Conservation (phyloP, 2,888 invertebrate species). For the Eurytoma californica region DNA sequence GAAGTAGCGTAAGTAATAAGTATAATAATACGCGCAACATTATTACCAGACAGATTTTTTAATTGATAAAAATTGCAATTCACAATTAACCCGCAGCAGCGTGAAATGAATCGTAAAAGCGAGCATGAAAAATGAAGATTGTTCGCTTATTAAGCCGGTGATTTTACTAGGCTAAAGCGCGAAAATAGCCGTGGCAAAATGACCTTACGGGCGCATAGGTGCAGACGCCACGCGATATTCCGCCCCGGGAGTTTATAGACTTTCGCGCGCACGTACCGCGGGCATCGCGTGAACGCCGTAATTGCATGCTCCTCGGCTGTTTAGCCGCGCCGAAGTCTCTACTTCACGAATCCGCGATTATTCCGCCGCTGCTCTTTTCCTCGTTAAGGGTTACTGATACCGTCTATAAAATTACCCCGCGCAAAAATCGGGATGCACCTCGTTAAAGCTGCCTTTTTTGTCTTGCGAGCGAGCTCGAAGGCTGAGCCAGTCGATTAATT, state of each 20-base stretch:
- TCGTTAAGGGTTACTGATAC: conserved; percentile 1
- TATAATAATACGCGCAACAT: no score
- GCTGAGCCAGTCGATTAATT: not conserved
- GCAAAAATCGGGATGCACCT: conserved; percentile 23
- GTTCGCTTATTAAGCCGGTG: not conserved
- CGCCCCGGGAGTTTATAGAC: conserved; percentile 5
- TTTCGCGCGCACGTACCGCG: conserved; percentile 19
- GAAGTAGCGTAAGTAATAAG: no score
- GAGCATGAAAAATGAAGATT: no score
- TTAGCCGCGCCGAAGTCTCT: not conserved
- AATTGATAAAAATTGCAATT: no score
- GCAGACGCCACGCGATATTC: conserved; percentile 35
- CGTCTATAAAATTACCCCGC: conserved; percentile 29
- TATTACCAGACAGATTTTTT: no score
- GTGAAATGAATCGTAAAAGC: no score
- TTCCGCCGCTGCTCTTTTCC: conserved; percentile 24
- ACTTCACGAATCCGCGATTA: conserved; percentile 23
- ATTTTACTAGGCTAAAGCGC: conserved; percentile 24
- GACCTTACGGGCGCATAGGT: not conserved
- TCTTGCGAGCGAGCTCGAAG: not conserved
- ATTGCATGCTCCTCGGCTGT: conserved; percentile 61
- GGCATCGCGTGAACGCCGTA: conserved; percentile 61
- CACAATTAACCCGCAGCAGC: no score
- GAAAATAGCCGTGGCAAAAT: conserved; percentile 25
- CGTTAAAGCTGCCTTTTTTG: conserved; percentile 19